phyloP scores from a whole-genome alignment of 1,140 invertebrate species.

The Aphidius ervi region DNA sequence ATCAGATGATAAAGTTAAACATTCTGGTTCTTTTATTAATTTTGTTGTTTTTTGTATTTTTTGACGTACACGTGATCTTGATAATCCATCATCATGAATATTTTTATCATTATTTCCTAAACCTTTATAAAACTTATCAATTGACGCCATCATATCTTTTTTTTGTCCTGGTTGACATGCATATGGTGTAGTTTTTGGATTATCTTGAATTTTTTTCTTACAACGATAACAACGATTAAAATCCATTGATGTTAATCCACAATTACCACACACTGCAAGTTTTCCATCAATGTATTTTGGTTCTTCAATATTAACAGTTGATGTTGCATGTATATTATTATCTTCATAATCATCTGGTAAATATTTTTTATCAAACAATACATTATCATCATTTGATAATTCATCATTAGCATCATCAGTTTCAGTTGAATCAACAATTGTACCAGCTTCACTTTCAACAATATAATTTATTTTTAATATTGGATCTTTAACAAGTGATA shows the following conservation, averaged over 20 bases:
- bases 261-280: constrained; percentile 67
- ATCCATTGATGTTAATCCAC: constrained; percentile 67
- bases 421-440: constrained; percentile 23
- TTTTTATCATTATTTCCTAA: constrained; percentile 40
- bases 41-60: constrained; percentile 24
- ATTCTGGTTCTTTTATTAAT: constrained; percentile 45
- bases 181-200: constrained; percentile 49
- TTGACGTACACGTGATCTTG: constrained; percentile 29
- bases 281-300: constrained; percentile 64
- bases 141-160: constrained; percentile 36
- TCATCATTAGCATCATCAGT: constrained; percentile 29
- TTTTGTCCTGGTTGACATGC: constrained; percentile 22
- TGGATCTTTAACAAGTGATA: constrained; percentile 67
- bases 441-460: constrained; percentile 53
- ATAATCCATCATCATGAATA: constrained; percentile 28
- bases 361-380: constrained; percentile 8
- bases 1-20: constrained; percentile 50
- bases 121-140: constrained; percentile 28
- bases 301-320: constrained; percentile 31
- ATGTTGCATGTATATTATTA: constrained; percentile 42
- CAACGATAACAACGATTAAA: constrained; percentile 70
- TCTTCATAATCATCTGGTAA: constrained; percentile 21
- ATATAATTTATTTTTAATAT: constrained; percentile 71
- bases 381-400: background rate
- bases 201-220: constrained; percentile 52